Evolutionary conservation across 2,888 invertebrate genomes (phyloP).

Genomic region (Lasioglossum lativentre): DNA sequence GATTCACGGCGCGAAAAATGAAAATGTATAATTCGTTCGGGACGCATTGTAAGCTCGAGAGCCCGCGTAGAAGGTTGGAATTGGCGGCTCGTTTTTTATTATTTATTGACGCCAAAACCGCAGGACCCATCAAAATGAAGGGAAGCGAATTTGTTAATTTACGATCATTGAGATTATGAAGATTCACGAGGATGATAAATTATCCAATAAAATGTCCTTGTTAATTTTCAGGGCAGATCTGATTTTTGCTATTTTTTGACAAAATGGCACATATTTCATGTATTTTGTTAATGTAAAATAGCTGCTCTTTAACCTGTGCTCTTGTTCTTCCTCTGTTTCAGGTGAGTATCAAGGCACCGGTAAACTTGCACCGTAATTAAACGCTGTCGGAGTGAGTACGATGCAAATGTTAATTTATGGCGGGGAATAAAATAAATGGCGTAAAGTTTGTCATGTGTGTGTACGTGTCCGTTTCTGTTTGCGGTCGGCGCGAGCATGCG

Average conservation of each 20-base stretch:
- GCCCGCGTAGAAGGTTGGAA: not conserved
- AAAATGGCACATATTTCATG: not conserved
- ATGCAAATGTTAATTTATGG: constrained; percentile 32
- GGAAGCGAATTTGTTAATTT: not conserved
- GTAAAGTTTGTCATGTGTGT: not conserved
- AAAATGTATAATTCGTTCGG: not conserved
- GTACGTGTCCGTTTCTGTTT: not conserved
- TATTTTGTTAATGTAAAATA: not conserved
- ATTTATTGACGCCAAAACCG: not conserved
- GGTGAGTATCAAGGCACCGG: constrained; percentile 34
- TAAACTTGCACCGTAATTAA: constrained; percentile 4
- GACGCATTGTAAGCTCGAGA: not conserved
- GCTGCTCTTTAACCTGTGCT: not conserved
- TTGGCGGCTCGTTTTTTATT: not conserved
- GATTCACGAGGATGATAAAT: not conserved
- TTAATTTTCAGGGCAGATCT: not conserved
- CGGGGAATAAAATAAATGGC: constrained; percentile 7
- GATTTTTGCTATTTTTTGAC: not conserved
- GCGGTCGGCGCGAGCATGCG: not conserved
- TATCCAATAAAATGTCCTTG: not conserved
- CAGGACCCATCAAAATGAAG: not conserved
- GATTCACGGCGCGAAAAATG: not conserved
- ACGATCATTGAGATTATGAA: not conserved
- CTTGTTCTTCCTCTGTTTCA: constrained; percentile 24
- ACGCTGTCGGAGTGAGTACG: constrained; percentile 37